Evolutionary conservation across 2,888 invertebrate genomes (phyloP), one percentile per base, ranked within the genome.

Genomic region (Dryocosmus kuriphilus): DNA sequence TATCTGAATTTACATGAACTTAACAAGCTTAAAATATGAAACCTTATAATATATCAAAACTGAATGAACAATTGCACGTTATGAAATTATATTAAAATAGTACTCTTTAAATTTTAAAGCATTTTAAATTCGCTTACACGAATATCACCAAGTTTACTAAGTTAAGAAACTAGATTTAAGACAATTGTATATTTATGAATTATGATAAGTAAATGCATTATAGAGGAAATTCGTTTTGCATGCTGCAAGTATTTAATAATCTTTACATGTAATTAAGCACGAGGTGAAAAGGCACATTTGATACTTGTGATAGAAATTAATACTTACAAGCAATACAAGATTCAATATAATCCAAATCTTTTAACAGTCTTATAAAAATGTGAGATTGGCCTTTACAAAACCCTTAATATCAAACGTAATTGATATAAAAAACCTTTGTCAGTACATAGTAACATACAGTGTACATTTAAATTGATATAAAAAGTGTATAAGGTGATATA

Each of bases 71-170:
- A 57, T 57, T 57, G 14, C 24, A 22, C 24, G 1, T 24, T 24
- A 22, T 14, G 4, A 57, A 24, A 51, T 51, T 57, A 24, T 24
- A 22, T 22, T 4, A 14, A n/a, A 51, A 57, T 57, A 57, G 24
- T 24, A 24, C 22, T 57, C 14, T 24, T 57, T 24, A 57, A 57
- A 24, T 24, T 57, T 8, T 51, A 51, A 51, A n/a, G 51, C n/a
- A 57, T 57, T 57, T 57, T 57, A 24, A 57, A 57, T 24, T 57
- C 57, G 57, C 14, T 57, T 24, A 24, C 57, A 57, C 57, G 57
- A 24, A 24, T 57, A 24, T 57, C 14, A 57, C 57, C 22, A 57
- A 24, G 57, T 57, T 57, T 24, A 9, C 9, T 57, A 57, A 57
- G 22, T 57, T n/a, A n/a, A 51, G 14, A 51, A 0, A 51, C 51